Evolutionary conservation across 2,888 invertebrate genomes (phyloP).

Genomic region (Leptothorax acervorum): DNA sequence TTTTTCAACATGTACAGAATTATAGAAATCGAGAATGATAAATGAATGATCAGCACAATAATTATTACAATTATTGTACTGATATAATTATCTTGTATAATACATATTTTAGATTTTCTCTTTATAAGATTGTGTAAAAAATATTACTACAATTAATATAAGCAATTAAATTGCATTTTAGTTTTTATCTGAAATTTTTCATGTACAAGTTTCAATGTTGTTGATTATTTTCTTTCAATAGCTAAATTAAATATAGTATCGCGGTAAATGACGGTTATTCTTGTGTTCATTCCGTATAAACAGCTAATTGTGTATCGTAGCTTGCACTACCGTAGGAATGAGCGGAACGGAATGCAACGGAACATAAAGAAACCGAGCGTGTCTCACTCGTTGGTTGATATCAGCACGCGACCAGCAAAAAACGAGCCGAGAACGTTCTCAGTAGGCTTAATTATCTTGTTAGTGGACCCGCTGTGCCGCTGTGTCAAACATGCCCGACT

Average conservation of each 20-base stretch:
- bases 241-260: constrained; percentile 12
- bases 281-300: neutral
- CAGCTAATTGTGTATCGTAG: constrained; percentile 26
- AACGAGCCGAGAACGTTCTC: constrained; percentile 73
- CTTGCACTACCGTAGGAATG: neutral
- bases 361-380: constrained; percentile 63
- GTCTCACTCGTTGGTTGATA: constrained; percentile 75
- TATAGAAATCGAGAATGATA: neutral
- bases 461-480: constrained; percentile 67
- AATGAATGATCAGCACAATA: neutral
- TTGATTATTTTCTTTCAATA: neutral
- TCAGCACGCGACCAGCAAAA: constrained; percentile 79
- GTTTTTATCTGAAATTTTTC: neutral
- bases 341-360: constrained; percentile 37
- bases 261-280: neutral
- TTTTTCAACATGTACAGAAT: neutral
- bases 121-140: neutral
- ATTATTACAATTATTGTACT: neutral
- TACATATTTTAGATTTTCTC: neutral
- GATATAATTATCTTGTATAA: constrained; percentile 2
- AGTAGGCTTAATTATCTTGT: constrained; percentile 81
- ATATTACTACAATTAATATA: neutral
- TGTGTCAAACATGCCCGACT: constrained; percentile 54
- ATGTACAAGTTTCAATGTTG: neutral
- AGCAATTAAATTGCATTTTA: neutral